Evolutionary conservation across 2,113 vertebrate genomes (phyloP), one percentile per base, ranked within the genome.

Genomic region (Anarhynchus alexandrinus): DNA sequence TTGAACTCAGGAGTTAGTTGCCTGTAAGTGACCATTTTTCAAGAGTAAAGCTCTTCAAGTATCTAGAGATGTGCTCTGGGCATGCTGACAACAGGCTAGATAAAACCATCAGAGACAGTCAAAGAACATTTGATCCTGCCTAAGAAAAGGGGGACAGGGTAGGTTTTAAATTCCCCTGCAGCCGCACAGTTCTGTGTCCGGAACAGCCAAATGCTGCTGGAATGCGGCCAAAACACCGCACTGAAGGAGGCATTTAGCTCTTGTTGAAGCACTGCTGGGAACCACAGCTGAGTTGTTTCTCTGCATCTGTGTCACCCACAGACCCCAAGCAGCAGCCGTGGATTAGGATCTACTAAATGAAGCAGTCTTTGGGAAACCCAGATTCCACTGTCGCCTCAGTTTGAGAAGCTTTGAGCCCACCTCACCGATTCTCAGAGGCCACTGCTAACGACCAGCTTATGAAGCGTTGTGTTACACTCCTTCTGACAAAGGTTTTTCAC

Each of bases 171-270:
- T 15, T n/a, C 42, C 55, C 47, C 67, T 43, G 64, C 73, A 78
- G 65, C 6, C 0, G 0, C 66, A 58, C 11, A 78, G 6, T n/a
- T 83, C 27, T 73, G 9, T 4, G n/a, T n/a, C 82, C 47, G 71
- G 10, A 79, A 66, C 22, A 66, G 67, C 22, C 12, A 43, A 66
- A 43, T 23, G 38, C 18, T 30, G 62, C 62, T 30, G 38, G 38
- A 65, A 42, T 65, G 42, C 10, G 2, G 42, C 64, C 20, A 19
- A 66, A 66, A 43, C 9, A 43, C 20, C 2, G 0, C 36, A 27
- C 1, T 30, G 30, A 85, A 70, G 0, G 6, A 69, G 67, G 49
- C 61, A 10, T 38, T 73, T 25, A 77, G 51, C 11, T 77, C 22
- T 45, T 90, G 10, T 3, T 66, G 52, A 91, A 93, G 34, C 32